These are phyloP conservation scores for Telmatherina bonti DNA, from an alignment of 2,797 vertebrate genomes.

Conservation along the genomic window DNA sequence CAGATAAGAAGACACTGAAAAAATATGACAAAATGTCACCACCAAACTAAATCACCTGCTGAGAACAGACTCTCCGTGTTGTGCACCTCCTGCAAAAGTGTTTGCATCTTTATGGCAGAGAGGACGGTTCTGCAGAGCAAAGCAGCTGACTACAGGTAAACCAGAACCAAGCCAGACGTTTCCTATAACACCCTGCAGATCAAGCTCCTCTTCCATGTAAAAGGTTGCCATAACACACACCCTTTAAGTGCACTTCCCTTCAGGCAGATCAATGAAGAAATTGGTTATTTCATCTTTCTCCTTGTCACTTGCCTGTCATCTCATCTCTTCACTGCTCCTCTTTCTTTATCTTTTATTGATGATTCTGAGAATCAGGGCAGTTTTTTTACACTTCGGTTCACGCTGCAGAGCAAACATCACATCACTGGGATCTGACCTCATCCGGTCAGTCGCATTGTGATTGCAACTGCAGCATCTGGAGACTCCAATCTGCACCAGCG, in stretches of 20 bases:
- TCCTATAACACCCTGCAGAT: neutral
- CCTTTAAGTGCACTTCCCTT: conserved; percentile 14
- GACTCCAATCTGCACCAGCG: neutral
- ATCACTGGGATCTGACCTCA: neutral
- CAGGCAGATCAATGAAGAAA: conserved; percentile 51
- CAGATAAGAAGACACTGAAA: no score
- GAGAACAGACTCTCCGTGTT: no score
- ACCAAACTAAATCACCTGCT: no score
- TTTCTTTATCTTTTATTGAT: conserved; percentile 73
- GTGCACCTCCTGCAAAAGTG: neutral
- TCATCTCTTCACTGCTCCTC: conserved; percentile 33
- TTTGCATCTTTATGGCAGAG: neutral
- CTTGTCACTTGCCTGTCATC: conserved; percentile 35
- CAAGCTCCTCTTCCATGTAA: neutral
- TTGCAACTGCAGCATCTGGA: conserved; percentile 1
- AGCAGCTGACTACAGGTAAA: neutral
- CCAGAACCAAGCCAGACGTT: neutral
- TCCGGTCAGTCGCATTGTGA: neutral
- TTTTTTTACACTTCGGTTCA: conserved; percentile 1
- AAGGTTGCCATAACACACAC: neutral
- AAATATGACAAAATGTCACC: no score
- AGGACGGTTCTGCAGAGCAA: neutral
- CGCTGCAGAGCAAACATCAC: conserved; percentile 30
- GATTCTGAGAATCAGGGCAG: conserved; percentile 10
- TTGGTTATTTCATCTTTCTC: conserved; percentile 54